phyloP scores from a whole-genome alignment of 2,888 invertebrate species.

The Caenorhabditis angaria region DNA sequence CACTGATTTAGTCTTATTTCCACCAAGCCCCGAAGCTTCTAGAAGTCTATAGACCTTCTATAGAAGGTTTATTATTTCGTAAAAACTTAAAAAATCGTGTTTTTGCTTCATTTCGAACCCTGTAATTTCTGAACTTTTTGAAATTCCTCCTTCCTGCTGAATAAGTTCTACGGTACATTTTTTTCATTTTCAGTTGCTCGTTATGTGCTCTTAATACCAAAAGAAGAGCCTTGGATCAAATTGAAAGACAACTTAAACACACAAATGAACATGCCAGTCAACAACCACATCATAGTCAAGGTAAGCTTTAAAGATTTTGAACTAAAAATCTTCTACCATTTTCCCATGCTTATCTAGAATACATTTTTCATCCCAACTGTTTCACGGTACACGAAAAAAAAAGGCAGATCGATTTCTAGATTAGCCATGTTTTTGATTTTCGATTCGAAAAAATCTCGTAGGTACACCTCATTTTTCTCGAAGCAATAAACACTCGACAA shows the following conservation, averaged over 20 bases:
- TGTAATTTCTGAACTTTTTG: no score
- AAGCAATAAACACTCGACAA: conserved; percentile 10
- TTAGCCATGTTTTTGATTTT: neutral
- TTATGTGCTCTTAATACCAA: conserved; percentile 69
- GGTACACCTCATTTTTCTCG: no score
- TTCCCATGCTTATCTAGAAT: conserved; percentile 2
- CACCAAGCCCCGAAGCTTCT: no score
- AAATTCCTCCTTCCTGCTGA: no score
- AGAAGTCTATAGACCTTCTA: no score
- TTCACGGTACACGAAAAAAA: neutral
- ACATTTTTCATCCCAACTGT: neutral
- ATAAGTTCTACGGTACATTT: neutral
- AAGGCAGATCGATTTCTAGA: neutral
- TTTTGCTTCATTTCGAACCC: no score
- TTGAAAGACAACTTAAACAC: conserved; percentile 60
- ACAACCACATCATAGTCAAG: conserved; percentile 14
- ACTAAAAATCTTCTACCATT: neutral
- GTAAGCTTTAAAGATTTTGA: conserved; percentile 7
- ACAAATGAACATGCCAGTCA: conserved; percentile 20
- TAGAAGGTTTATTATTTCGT: no score
- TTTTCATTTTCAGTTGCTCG: conserved; percentile 54
- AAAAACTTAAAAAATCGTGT: no score
- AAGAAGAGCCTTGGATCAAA: conserved; percentile 68
- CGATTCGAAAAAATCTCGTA: neutral
- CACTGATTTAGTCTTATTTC: no score